Conservation (phyloP, 2,888 invertebrate genomes). For the Cryptus armator region DNA sequence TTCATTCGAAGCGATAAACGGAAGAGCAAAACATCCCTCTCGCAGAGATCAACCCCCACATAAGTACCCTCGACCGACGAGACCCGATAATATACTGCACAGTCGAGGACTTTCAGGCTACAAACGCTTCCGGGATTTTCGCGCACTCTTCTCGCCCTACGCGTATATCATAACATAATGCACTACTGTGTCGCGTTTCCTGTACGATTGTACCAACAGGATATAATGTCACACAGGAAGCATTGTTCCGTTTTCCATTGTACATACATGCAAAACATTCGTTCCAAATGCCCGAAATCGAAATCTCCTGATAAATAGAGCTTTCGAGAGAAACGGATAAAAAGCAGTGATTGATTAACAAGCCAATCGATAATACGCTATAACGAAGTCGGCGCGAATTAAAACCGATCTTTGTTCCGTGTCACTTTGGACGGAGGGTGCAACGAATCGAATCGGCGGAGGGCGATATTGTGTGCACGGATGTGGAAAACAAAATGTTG, state of each 20-base stretch:
- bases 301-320: neutral
- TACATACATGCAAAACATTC: conserved; percentile 25
- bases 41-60: conserved; percentile 46
- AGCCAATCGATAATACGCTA: conserved; percentile 1
- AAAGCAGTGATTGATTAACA: conserved; percentile 39
- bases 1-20: conserved; percentile 42
- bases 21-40: conserved; percentile 52
- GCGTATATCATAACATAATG: conserved; percentile 40
- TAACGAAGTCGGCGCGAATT: neutral
- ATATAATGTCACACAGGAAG: conserved; percentile 45
- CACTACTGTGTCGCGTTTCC: conserved; percentile 26
- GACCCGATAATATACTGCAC: conserved; percentile 53
- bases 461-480: conserved; percentile 27
- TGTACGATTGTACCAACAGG: conserved; percentile 29
- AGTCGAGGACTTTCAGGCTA: conserved; percentile 41
- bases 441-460: neutral
- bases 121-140: conserved; percentile 54
- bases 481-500: conserved; percentile 27
- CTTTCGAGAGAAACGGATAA: neutral
- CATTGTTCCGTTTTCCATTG: neutral
- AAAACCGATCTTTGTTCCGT: conserved; percentile 20
- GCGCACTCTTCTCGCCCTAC: conserved; percentile 53
- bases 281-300: neutral
- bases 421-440: neutral
- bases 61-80: conserved; percentile 42